Percentiles rank a stretch among this genome's conserved stretches.
phyloP scores from a whole-genome alignment of 1,140 invertebrate species.

The Apis cerana region DNA sequence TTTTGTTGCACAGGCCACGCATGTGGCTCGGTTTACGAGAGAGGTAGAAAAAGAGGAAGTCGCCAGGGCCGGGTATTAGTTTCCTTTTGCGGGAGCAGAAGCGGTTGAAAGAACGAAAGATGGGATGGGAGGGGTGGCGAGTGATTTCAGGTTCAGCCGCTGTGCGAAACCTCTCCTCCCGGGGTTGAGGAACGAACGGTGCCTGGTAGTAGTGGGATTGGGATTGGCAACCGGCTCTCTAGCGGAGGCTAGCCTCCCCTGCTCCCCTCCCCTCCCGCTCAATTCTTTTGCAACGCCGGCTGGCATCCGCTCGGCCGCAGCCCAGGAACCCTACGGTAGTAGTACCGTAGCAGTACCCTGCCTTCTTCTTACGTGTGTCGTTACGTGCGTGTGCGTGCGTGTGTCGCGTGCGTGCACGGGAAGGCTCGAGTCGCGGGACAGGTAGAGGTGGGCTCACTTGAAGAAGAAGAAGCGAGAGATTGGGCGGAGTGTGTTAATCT shows the following conservation, averaged over 20 bases:
- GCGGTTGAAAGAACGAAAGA: constrained; percentile 58
- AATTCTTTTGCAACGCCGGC: constrained; percentile 56
- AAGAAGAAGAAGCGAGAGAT: no score
- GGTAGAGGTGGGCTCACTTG: no score
- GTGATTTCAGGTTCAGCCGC: constrained; percentile 68
- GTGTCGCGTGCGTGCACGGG: not conserved
- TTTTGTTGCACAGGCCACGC: constrained; percentile 54
- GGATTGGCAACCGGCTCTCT: constrained; percentile 77
- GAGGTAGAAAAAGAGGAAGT: constrained; percentile 63
- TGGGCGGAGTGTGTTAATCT: no score
- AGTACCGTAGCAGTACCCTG: constrained; percentile 42
- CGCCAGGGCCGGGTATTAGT: constrained; percentile 60
- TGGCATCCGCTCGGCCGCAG: constrained; percentile 67
- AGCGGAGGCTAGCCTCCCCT: constrained; percentile 56
- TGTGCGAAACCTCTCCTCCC: constrained; percentile 29
- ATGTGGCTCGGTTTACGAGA: not conserved
- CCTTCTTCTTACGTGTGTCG: constrained; percentile 23
- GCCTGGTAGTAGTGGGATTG: constrained; percentile 62
- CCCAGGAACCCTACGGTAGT: constrained; percentile 61
- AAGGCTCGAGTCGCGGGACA: no score
- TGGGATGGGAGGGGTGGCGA: constrained; percentile 52
- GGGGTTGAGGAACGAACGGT: constrained; percentile 67
- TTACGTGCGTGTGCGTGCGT: no score
- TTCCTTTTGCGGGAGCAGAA: constrained; percentile 61
- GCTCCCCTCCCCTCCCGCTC: not conserved